These are phyloP conservation scores for Itoplectis maculator DNA, from an alignment of 2,888 invertebrate species.

Conservation along the genomic window DNA sequence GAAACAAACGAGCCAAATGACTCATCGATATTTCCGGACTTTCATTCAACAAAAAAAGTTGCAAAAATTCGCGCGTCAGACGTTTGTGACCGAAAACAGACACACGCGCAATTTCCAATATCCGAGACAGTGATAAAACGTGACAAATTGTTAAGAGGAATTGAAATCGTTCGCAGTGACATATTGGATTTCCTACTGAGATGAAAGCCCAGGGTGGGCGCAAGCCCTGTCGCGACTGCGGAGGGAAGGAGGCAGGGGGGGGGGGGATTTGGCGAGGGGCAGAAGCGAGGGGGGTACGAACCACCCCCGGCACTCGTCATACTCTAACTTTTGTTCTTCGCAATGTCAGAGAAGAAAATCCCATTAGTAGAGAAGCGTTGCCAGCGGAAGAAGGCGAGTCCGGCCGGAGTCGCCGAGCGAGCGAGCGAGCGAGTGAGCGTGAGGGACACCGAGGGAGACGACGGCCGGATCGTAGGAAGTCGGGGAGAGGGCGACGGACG, in stretches of 20 bases:
- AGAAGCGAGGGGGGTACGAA: neutral
- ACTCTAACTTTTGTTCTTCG: conserved; percentile 66
- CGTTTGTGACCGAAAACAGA: too few species aligned
- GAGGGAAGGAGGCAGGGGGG: too few species aligned
- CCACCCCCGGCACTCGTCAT: conserved; percentile 59
- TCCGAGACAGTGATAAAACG: conserved; percentile 32
- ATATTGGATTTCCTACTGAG: conserved; percentile 56
- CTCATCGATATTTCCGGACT: neutral
- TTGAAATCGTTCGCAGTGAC: conserved; percentile 54
- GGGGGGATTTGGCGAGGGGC: neutral
- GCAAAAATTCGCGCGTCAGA: too few species aligned
- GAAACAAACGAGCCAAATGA: neutral
- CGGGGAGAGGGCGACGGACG: conserved; percentile 21
- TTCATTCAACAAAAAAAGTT: neutral
- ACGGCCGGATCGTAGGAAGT: conserved; percentile 29
- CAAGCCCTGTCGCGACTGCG: too few species aligned
- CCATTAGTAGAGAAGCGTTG: conserved; percentile 62
- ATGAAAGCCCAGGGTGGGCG: conserved; percentile 22
- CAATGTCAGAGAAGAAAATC: conserved; percentile 67
- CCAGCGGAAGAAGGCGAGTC: conserved; percentile 42
- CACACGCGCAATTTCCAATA: conserved; percentile 37
- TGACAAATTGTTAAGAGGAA: conserved; percentile 46
- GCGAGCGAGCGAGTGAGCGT: conserved; percentile 8
- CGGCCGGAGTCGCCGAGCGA: neutral
- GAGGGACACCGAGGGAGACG: too few species aligned